Conservation (phyloP, 2,113 vertebrate species). For the Rousettus leschenaultii region DNA sequence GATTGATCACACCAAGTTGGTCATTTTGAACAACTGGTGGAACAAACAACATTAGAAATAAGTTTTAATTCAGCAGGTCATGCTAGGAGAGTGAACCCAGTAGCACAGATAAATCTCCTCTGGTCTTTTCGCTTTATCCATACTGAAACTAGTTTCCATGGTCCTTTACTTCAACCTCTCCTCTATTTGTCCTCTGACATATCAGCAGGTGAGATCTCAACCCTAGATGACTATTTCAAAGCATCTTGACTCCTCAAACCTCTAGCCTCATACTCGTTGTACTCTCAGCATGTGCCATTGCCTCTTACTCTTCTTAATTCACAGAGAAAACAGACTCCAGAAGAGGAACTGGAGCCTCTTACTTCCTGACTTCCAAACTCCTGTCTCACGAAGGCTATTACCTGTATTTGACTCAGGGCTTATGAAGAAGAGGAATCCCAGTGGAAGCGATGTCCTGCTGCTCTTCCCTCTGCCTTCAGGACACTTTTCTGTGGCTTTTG, state of each 20-base stretch:
- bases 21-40: background rate
- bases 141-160: background rate
- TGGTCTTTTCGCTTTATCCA: background rate
- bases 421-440: background rate
- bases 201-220: accelerated
- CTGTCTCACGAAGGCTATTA: background rate
- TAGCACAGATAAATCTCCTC: background rate
- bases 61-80: background rate
- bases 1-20: background rate
- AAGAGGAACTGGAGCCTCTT: background rate
- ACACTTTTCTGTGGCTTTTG: background rate
- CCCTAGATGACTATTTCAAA: background rate
- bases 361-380: background rate
- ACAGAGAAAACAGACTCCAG: background rate
- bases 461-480: too few relatives aligned
- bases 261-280: background rate
- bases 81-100: background rate
- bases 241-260: background rate
- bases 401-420: background rate
- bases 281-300: background rate
- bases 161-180: background rate
- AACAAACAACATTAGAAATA: background rate
- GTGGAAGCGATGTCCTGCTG: accelerated
- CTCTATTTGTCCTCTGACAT: background rate
- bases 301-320: background rate